Evolutionary conservation across 2,113 vertebrate species (phyloP).

Genomic region (Pantherophis guttatus): DNA sequence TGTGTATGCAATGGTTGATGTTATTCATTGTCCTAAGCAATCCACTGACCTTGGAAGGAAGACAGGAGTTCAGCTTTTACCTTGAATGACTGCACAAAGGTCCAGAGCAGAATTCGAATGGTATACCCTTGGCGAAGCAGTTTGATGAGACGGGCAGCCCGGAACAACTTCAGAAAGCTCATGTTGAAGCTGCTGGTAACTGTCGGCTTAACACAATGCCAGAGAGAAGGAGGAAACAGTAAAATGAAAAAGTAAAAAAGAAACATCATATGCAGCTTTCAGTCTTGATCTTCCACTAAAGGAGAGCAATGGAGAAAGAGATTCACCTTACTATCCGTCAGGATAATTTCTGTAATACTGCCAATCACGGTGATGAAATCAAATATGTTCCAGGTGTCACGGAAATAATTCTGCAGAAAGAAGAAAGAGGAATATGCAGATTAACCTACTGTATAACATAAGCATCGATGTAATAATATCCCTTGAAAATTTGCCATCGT

Average conservation of each 20-base stretch:
- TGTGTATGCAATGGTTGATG: background rate
- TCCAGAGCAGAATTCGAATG: conserved; percentile 97
- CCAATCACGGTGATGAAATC: conserved; percentile 98
- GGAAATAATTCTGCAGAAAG: conserved; percentile 89
- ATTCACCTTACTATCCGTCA: conserved; percentile 82
- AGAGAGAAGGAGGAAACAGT: conserved; percentile 25
- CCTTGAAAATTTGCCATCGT: background rate
- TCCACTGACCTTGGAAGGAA: background rate
- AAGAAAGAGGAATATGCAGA: background rate
- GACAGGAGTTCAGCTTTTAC: conserved; percentile 59
- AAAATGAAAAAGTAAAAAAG: background rate
- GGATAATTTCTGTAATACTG: conserved; percentile 95
- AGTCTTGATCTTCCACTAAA: background rate
- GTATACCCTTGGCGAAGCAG: conserved; percentile 96
- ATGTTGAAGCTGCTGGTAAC: conserved; percentile 90
- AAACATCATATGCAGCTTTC: background rate
- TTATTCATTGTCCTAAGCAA: background rate
- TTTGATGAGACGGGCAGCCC: conserved; percentile 97
- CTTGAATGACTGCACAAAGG: conserved; percentile 98
- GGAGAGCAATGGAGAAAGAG: background rate
- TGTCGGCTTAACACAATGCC: conserved; percentile 66
- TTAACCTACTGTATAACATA: background rate
- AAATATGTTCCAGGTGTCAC: conserved; percentile 99
- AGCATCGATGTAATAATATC: conserved; percentile 17
- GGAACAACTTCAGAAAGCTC: conserved; percentile 97